phyloP scores from a whole-genome alignment of 2,113 vertebrate species.

The Passerina amoena region DNA sequence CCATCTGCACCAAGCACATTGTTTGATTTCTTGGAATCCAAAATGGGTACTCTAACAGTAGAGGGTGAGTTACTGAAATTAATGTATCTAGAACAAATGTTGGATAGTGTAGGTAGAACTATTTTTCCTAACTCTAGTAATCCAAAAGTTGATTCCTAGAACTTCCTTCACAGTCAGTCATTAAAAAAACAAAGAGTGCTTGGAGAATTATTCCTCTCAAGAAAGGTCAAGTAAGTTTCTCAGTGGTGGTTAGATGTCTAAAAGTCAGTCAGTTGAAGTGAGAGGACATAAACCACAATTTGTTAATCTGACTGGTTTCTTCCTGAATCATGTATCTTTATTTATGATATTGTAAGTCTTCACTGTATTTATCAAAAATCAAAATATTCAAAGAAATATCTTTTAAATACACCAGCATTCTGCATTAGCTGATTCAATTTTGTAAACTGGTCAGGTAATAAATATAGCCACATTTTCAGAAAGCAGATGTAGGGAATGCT shows the following conservation, averaged over 20 bases:
- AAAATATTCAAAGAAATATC: neutral
- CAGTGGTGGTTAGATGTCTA: neutral
- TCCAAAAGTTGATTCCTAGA: neutral
- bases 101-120: neutral
- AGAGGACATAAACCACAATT: neutral
- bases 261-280: neutral
- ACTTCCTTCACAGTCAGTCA: neutral
- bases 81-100: neutral
- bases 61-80: slow-evolving; percentile 79
- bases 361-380: neutral
- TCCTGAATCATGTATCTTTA: neutral
- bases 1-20: slow-evolving; percentile 94
- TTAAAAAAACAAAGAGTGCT: neutral
- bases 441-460: neutral
- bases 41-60: slow-evolving; percentile 91
- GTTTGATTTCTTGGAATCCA: slow-evolving; percentile 96
- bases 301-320: neutral
- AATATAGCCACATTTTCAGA: neutral
- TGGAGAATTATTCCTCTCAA: neutral
- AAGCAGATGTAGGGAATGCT: neutral
- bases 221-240: neutral
- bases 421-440: neutral
- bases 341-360: neutral
- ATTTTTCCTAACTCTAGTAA: neutral
- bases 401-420: neutral